Conservation (phyloP, 1,140 invertebrate species). For the Aporrectodea caliginosa region DNA sequence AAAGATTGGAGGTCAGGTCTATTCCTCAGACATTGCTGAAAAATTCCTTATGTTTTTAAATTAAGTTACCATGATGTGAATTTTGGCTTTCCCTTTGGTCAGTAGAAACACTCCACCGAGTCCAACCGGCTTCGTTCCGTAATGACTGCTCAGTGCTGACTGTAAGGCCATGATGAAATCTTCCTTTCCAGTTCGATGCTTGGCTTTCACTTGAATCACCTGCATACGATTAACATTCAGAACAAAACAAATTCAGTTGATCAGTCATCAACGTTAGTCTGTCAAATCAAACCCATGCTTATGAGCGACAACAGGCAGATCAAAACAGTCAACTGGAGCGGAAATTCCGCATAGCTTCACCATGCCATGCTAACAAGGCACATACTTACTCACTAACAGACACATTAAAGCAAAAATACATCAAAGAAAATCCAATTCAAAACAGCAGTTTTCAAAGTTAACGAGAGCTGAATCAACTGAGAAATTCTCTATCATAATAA, state of each 20-base stretch:
- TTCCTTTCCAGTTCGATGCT: slow-evolving; percentile 69
- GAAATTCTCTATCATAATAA: too few species aligned
- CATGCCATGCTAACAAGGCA: too few species aligned
- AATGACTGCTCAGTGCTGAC: slow-evolving; percentile 67
- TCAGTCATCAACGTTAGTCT: too few species aligned
- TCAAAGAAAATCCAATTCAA: too few species aligned
- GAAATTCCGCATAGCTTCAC: too few species aligned
- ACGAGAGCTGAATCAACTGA: too few species aligned
- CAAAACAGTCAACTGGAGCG: too few species aligned
- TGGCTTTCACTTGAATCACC: slow-evolving; percentile 77
- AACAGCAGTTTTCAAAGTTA: too few species aligned
- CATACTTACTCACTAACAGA: too few species aligned
- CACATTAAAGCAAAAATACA: too few species aligned
- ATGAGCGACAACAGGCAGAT: too few species aligned
- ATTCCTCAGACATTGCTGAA: not conserved
- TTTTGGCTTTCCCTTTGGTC: slow-evolving; percentile 74
- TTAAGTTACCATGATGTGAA: slow-evolving; percentile 74
- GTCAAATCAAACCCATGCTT: too few species aligned
- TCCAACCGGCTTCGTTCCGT: slow-evolving; percentile 67
- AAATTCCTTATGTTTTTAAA: slow-evolving; percentile 18
- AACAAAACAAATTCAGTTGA: not conserved
- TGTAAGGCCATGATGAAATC: slow-evolving; percentile 82
- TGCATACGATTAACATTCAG: slow-evolving; percentile 44
- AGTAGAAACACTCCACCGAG: slow-evolving; percentile 85
- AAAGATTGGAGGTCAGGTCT: not conserved